A percentile compares a stretch with the other conserved stretches of the same genome.
phyloP scores from a whole-genome alignment of 2,888 invertebrate species.

The Melieria picta region DNA sequence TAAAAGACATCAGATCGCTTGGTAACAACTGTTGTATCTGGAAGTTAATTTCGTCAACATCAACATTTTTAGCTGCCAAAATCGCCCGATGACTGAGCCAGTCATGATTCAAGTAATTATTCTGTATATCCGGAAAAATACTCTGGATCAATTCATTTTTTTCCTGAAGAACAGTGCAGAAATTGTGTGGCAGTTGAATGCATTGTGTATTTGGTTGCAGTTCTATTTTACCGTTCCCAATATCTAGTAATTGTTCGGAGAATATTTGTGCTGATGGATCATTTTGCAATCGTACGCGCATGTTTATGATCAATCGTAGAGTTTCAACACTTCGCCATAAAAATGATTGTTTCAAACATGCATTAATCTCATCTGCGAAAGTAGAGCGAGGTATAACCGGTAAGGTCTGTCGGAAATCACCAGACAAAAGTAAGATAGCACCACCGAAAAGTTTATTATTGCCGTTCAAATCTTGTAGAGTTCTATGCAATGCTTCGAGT shows the following conservation, averaged over 20 bases:
- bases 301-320: not conserved
- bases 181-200: slow-evolving; percentile 23
- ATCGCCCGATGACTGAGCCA: slow-evolving; percentile 27
- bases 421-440: slow-evolving; percentile 19
- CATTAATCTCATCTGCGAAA: slow-evolving; percentile 8
- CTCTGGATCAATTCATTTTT: slow-evolving; percentile 18
- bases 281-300: slow-evolving; percentile 5
- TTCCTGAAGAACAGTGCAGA: slow-evolving; percentile 17
- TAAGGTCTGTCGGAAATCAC: slow-evolving; percentile 9
- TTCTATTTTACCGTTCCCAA: slow-evolving; percentile 21
- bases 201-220: slow-evolving; percentile 21
- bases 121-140: slow-evolving; percentile 26
- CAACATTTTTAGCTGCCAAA: slow-evolving; percentile 23
- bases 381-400: slow-evolving; percentile 22
- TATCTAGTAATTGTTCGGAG: slow-evolving; percentile 20
- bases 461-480: slow-evolving; percentile 44
- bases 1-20: slow-evolving; percentile 4
- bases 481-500: slow-evolving; percentile 38
- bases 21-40: slow-evolving; percentile 11
- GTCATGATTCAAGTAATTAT: slow-evolving; percentile 24
- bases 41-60: slow-evolving; percentile 13
- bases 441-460: slow-evolving; percentile 27
- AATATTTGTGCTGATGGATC: slow-evolving; percentile 4
- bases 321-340: slow-evolving; percentile 12
- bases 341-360: slow-evolving; percentile 13